phyloP scores from a whole-genome alignment of 2,888 invertebrate species.

The Agrypnus murinus region DNA sequence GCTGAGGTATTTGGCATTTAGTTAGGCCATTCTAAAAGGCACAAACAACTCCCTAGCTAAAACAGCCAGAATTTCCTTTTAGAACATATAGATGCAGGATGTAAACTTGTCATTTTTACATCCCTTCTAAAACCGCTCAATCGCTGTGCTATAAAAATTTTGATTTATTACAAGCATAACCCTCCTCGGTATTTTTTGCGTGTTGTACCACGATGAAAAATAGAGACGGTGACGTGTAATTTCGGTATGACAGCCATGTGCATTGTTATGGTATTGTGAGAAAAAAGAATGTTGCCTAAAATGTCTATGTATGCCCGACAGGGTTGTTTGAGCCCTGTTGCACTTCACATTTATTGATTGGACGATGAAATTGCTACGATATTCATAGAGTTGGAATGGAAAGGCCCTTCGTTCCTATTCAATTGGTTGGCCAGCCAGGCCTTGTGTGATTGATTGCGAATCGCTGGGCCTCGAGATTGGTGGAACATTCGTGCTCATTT shows the following conservation, averaged over 20 bases:
- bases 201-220: constrained; percentile 12
- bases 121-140: constrained; percentile 18
- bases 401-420: constrained; percentile 21
- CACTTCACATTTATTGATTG: constrained; percentile 23
- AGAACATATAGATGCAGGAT: not conserved
- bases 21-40: constrained; percentile 11
- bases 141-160: not conserved
- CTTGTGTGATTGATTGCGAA: constrained; percentile 38
- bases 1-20: constrained; percentile 9
- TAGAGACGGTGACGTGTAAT: constrained; percentile 5
- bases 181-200: constrained; percentile 1
- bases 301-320: not conserved
- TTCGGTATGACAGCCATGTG: constrained; percentile 9
- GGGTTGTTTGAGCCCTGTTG: constrained; percentile 16
- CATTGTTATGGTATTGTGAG: constrained; percentile 18
- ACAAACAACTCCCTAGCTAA: constrained; percentile 8
- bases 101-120: constrained; percentile 27
- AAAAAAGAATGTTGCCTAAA: not conserved
- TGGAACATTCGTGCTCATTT: constrained; percentile 21
- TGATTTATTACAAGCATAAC: constrained; percentile 28
- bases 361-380: constrained; percentile 10
- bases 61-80: not conserved
- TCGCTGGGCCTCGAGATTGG: constrained; percentile 8
- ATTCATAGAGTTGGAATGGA: constrained; percentile 14
- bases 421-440: constrained; percentile 32